These are phyloP conservation scores for Callorhinus ursinus DNA, from an alignment of 2,113 vertebrate genomes.

Conservation along the genomic window DNA sequence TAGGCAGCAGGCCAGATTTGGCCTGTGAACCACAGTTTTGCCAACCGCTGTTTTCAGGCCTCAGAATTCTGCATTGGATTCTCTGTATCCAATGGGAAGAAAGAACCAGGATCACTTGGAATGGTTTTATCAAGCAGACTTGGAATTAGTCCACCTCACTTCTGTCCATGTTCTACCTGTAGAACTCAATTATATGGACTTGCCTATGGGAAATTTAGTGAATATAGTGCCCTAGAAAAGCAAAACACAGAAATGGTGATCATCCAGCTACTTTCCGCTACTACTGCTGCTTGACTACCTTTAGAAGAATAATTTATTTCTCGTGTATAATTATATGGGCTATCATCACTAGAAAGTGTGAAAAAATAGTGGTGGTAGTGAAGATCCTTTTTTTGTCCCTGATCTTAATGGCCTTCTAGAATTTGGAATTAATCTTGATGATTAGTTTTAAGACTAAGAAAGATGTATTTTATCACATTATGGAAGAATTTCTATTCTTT, in stretches of 20 bases:
- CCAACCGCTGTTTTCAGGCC: neutral
- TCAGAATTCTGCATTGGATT: neutral
- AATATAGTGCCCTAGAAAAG: neutral
- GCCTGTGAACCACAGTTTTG: neutral
- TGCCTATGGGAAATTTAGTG: neutral
- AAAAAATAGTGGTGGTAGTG: neutral
- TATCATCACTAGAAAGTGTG: neutral
- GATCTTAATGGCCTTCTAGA: neutral
- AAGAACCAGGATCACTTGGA: neutral
- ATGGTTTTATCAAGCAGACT: neutral
- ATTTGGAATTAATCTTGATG: slow-evolving; percentile 13
- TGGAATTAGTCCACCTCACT: neutral
- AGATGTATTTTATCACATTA: neutral
- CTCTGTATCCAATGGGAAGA: neutral
- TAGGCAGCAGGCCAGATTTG: neutral
- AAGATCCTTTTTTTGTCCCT: neutral
- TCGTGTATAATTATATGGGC: neutral
- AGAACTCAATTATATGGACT: neutral
- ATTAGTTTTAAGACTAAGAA: slow-evolving; percentile 5
- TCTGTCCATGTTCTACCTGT: neutral
- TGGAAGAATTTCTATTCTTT: neutral
- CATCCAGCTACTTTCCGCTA: neutral
- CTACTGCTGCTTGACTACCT: neutral
- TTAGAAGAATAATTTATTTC: neutral
- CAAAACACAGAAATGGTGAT: neutral